phyloP scores from a whole-genome alignment of 1,140 invertebrate genomes.

The Magallana gigas region DNA sequence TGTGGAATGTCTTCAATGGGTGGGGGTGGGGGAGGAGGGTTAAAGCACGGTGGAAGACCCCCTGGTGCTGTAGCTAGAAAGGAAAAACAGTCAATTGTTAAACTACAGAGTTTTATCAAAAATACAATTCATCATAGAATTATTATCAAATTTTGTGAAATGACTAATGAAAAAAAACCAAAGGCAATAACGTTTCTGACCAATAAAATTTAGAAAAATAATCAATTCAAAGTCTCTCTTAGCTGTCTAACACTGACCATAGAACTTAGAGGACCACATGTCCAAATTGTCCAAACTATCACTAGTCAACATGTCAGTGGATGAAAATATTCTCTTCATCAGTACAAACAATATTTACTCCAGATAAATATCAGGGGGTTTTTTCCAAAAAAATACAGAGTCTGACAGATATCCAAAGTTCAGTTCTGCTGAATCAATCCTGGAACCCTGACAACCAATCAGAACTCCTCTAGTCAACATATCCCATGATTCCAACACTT shows the following conservation, averaged over 20 bases:
- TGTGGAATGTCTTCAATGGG: conserved; percentile 78
- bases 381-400: not conserved
- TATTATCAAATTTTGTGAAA: not conserved
- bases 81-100: not conserved
- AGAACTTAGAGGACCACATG: not conserved
- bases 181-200: not conserved
- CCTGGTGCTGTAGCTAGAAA: conserved; percentile 55
- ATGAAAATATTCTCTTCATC: conserved; percentile 2
- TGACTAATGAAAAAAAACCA: not conserved
- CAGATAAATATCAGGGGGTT: not conserved
- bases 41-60: conserved; percentile 69
- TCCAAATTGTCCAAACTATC: conserved; percentile 17
- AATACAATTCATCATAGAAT: not conserved
- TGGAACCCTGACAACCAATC: conserved; percentile 2
- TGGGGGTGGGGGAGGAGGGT: conserved; percentile 73
- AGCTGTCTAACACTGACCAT: not conserved
- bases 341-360: not conserved
- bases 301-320: not conserved
- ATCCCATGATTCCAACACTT: conserved; percentile 3
- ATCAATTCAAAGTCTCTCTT: not conserved
- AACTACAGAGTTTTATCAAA: not conserved
- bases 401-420: not conserved
- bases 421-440: not conserved
- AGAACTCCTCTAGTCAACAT: not conserved
- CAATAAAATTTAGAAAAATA: not conserved